These are phyloP conservation scores for Drosophila merina DNA, from an alignment of 2,888 invertebrate species.

Conservation along the genomic window DNA sequence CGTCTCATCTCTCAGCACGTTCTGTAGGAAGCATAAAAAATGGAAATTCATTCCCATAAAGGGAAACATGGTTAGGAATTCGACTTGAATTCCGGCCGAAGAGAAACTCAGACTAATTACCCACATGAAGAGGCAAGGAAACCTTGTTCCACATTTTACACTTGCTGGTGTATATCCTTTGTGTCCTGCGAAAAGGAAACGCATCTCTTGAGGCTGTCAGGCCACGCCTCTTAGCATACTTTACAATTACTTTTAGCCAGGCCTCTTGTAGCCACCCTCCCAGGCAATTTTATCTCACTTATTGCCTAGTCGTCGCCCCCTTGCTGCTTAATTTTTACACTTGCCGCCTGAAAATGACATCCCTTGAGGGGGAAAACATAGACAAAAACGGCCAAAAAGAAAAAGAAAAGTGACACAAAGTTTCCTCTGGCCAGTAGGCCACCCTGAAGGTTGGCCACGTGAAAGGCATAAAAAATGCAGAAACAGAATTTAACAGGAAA, in stretches of 20 bases:
- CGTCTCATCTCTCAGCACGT: slow-evolving; percentile 21
- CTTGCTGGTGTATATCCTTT: neutral
- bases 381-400: slow-evolving; percentile 7
- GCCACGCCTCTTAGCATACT: slow-evolving; percentile 48
- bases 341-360: slow-evolving; percentile 66
- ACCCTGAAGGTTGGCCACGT: slow-evolving; percentile 20
- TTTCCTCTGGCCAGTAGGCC: slow-evolving; percentile 25
- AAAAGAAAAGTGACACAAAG: slow-evolving; percentile 60
- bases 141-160: slow-evolving; percentile 47
- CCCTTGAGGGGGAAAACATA: slow-evolving; percentile 54
- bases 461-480: slow-evolving; percentile 29
- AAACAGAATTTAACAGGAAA: slow-evolving; percentile 36
- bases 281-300: slow-evolving; percentile 69
- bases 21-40: neutral
- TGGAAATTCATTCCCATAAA: slow-evolving; percentile 4
- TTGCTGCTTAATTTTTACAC: slow-evolving; percentile 73
- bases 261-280: slow-evolving; percentile 4
- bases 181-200: slow-evolving; percentile 22
- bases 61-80: slow-evolving; percentile 10
- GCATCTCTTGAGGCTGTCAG: slow-evolving; percentile 44
- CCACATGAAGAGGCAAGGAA: slow-evolving; percentile 25
- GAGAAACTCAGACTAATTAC: slow-evolving; percentile 38
- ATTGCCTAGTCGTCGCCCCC: slow-evolving; percentile 43
- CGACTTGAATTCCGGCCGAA: slow-evolving; percentile 8
- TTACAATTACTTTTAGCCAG: slow-evolving; percentile 57